Base-by-base conservation (phyloP, 2,797 vertebrate species). In the Masticophis lateralis region DNA sequence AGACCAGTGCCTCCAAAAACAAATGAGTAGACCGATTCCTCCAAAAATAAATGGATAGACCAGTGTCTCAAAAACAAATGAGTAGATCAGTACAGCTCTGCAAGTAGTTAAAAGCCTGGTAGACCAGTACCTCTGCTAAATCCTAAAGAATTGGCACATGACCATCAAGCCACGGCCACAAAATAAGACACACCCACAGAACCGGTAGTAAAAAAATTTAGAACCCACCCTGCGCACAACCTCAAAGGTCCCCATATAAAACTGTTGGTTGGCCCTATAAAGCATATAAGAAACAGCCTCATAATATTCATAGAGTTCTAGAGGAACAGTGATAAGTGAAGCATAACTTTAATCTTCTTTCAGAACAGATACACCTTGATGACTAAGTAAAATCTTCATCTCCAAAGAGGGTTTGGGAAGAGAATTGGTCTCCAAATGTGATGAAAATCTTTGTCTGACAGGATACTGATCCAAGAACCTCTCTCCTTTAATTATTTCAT, bases 401-500 rank as follows among this genome's bases (percentile, higher is more conserved):
- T 86, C 43, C 18, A 12, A 74, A 90, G 25, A 60, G 55, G 32
- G 37, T 47, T 14, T 37, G 57, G 69, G 37, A 22, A 57, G 22
- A 13, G 53, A 37, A 27, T 20, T 74, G 28, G 63, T n/a, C 18
- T 74, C 63, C n/a, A 25, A 90, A 74, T 20, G 56, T 9, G 5
- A 43, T 47, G n/a, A 51, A 91, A 86, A 53, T 51, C 90, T 61
- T 86, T 57, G 22, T 79, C 79, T 86, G 43, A 51, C 14, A 37
- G 14, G 4, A 37, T n/a, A 43, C 25, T 51, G 27, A n/a, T 51
- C 25, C 27, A 27, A 20, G 37, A 60, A 16, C 66, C n/a, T 47
- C 55, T 28, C 20, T 57, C 22, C 56, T 79, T 86, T 91, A 86
- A 91, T 91, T 25, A 91, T 59, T 86, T 74, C 74, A 91, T 91